phyloP scores from a whole-genome alignment of 1,140 invertebrate species.

The Zaprionus africanus region DNA sequence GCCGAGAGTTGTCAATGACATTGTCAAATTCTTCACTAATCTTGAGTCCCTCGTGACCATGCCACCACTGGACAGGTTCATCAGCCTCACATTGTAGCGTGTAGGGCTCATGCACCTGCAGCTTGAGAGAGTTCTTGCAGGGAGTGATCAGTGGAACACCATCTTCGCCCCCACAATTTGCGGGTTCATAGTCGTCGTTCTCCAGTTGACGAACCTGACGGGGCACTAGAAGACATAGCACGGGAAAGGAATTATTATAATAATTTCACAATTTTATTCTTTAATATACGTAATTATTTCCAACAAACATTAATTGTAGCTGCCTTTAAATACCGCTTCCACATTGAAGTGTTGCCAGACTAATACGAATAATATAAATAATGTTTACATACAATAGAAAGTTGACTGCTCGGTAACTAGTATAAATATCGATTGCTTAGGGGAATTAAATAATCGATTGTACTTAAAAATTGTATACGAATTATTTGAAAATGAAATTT shows the following conservation, averaged over 20 bases:
- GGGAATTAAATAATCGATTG: not conserved
- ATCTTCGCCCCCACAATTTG: constrained; percentile 58
- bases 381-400: not conserved
- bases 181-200: constrained; percentile 18
- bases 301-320: not conserved
- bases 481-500: not conserved
- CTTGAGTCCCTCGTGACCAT: constrained; percentile 16
- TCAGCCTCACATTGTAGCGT: constrained; percentile 85
- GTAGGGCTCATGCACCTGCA: constrained; percentile 84
- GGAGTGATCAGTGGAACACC: constrained; percentile 85
- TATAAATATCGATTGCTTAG: not conserved
- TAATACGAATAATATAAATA: not conserved
- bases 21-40: constrained; percentile 26
- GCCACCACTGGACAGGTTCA: constrained; percentile 85
- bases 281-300: constrained; percentile 5
- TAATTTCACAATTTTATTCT: constrained; percentile 12
- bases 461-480: not conserved
- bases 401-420: not conserved
- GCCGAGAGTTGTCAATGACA: constrained; percentile 74
- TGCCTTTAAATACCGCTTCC: not conserved
- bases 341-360: not conserved
- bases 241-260: constrained; percentile 6
- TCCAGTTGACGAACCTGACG: constrained; percentile 26
- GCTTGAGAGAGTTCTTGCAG: constrained; percentile 84
- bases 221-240: constrained; percentile 40